phyloP scores from a whole-genome alignment of 2,113 vertebrate genomes.

The Aptenodytes forsteri region DNA sequence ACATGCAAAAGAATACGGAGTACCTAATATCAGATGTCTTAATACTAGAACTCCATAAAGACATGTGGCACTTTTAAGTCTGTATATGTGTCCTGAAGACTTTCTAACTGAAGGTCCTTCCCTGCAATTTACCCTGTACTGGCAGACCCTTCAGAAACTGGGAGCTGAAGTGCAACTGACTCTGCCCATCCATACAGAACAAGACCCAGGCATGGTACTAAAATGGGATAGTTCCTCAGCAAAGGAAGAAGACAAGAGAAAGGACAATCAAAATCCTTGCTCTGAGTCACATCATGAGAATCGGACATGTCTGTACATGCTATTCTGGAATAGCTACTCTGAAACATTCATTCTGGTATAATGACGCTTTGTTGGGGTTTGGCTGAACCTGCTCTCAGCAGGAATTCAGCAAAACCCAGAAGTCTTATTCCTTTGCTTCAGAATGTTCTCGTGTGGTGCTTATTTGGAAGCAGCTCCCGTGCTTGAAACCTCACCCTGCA shows the following conservation, averaged over 20 bases:
- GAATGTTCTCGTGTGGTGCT: neutral
- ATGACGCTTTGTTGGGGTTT: neutral
- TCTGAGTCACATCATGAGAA: neutral
- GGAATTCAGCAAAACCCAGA: neutral
- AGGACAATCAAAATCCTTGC: neutral
- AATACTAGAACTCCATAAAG: neutral
- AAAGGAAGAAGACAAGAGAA: neutral
- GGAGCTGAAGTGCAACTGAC: neutral
- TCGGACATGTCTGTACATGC: neutral
- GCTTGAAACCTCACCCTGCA: neutral
- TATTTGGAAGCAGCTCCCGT: neutral
- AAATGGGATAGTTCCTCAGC: neutral
- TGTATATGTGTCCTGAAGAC: neutral
- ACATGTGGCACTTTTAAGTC: neutral
- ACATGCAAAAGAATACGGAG: neutral
- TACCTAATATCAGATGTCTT: neutral
- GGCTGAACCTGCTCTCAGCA: neutral
- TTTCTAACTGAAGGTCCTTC: neutral
- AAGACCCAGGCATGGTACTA: neutral
- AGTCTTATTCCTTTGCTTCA: neutral
- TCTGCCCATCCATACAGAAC: fast-evolving
- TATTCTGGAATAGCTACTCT: neutral
- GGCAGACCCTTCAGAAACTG: neutral
- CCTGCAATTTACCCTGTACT: neutral
- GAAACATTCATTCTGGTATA: neutral